Conservation (phyloP, 2,888 invertebrate species). For the Papilio demoleus region DNA sequence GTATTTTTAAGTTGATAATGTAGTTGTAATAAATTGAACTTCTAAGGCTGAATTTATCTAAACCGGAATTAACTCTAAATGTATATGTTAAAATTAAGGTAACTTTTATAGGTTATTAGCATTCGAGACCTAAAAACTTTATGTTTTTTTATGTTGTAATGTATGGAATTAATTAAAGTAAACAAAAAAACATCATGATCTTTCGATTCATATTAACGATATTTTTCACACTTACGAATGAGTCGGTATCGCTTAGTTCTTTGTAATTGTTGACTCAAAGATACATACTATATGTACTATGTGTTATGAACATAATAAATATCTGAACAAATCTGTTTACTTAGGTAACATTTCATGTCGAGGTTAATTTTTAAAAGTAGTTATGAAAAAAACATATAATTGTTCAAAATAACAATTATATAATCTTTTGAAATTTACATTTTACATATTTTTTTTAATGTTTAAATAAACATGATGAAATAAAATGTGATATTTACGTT, state of each 20-base stretch:
- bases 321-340: too few species aligned
- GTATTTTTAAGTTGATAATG: neutral
- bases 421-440: too few species aligned
- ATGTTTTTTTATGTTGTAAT: neutral
- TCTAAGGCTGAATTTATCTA: neutral
- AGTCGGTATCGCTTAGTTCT: too few species aligned
- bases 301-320: neutral
- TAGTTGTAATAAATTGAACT: neutral
- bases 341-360: neutral
- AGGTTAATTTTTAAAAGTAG: neutral
- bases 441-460: neutral
- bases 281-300: too few species aligned
- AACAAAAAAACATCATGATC: neutral
- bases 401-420: too few species aligned
- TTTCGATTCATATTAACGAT: too few species aligned
- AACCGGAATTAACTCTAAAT: neutral
- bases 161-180: neutral
- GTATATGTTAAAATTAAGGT: too few species aligned
- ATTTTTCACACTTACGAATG: too few species aligned
- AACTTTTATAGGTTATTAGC: too few species aligned
- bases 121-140: neutral
- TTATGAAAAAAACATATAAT: neutral
- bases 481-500: neutral
- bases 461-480: neutral
- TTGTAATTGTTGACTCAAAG: too few species aligned